Evolutionary conservation across 2,797 vertebrate species (phyloP).

Genomic region (Pristis pectinata): DNA sequence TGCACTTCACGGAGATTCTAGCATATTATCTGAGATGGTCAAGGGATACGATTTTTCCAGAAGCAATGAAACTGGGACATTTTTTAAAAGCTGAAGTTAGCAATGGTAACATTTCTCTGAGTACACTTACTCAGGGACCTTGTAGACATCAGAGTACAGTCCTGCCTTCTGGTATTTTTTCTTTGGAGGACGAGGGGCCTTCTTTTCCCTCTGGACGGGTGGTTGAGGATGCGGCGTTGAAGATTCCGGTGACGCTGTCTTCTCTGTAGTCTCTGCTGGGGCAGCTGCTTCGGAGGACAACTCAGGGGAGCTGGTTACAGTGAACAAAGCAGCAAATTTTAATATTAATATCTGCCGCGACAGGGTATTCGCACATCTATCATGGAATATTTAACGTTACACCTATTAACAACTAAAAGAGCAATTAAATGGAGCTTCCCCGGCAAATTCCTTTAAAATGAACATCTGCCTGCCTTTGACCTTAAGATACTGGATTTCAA

Average conservation of each 20-base stretch:
- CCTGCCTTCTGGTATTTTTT: constrained; percentile 93
- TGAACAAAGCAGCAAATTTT: not conserved
- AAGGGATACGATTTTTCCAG: not conserved
- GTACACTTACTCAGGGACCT: constrained; percentile 82
- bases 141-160: constrained; percentile 95
- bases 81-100: not conserved
- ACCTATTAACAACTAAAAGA: not conserved
- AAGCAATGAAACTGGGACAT: not conserved
- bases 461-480: not conserved
- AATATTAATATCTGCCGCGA: not conserved
- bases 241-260: constrained; percentile 55
- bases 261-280: constrained; percentile 55
- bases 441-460: not conserved
- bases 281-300: constrained; percentile 54
- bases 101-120: not conserved
- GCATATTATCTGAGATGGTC: not conserved
- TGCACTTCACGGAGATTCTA: not conserved
- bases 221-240: constrained; percentile 54
- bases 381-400: not conserved
- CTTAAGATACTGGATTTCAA: not conserved
- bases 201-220: constrained; percentile 68
- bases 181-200: constrained; percentile 67
- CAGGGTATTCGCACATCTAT: not conserved
- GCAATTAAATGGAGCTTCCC: not conserved
- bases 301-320: constrained; percentile 56